These are phyloP conservation scores for Trichomalopsis sarcophagae DNA, from an alignment of 1,140 invertebrate species.

Conservation along the genomic window DNA sequence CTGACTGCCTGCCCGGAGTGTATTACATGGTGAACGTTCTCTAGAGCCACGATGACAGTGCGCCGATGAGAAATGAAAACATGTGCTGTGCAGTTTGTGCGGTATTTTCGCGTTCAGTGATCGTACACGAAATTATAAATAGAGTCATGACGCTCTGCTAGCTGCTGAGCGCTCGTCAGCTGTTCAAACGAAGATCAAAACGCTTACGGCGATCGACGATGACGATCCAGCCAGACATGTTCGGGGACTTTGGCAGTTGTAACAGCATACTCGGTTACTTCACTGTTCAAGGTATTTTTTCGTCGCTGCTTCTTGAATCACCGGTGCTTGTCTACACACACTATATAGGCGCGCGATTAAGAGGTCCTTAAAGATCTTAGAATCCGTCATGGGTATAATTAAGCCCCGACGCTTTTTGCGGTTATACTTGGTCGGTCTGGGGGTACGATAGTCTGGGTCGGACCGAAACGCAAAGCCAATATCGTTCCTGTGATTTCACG, in stretches of 20 bases:
- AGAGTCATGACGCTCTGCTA: conserved; percentile 3
- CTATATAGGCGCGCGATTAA: no score
- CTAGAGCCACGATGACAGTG: not conserved
- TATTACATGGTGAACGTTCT: no score
- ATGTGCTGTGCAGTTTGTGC: not conserved
- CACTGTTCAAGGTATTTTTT: conserved; percentile 60
- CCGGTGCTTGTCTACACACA: no score
- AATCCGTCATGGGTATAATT: no score
- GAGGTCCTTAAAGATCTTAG: no score
- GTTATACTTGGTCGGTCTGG: no score
- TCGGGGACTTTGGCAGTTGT: conserved; percentile 66
- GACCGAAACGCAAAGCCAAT: no score
- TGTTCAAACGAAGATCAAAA: conserved; percentile 7
- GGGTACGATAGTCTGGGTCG: no score
- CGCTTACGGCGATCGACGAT: not conserved
- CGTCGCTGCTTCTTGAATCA: not conserved
- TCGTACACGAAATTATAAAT: not conserved
- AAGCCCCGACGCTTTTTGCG: no score
- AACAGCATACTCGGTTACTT: conserved; percentile 67
- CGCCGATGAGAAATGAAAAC: not conserved
- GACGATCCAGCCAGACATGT: conserved; percentile 58
- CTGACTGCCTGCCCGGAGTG: no score
- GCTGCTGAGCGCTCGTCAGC: not conserved
- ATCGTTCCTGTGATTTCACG: no score
- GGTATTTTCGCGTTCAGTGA: not conserved